These are phyloP conservation scores for Oostethus manadensis DNA, from an alignment of 2,113 vertebrate genomes.

Conservation along the genomic window DNA sequence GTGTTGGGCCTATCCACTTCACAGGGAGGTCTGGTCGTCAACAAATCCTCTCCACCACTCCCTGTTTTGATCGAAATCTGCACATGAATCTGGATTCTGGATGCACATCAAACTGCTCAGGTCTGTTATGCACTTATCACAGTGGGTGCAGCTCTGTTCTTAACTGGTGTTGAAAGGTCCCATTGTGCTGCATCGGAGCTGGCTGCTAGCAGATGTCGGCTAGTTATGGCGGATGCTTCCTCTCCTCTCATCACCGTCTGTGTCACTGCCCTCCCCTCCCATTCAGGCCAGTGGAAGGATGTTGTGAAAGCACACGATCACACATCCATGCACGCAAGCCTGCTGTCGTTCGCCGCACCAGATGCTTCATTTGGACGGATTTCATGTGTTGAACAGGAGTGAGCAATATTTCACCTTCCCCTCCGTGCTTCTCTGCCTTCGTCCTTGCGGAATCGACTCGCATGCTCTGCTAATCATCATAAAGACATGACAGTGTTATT, in stretches of 20 bases:
- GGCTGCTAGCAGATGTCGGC: constrained; percentile 18
- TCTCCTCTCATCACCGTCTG: constrained; percentile 36
- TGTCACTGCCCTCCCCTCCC: constrained; percentile 35
- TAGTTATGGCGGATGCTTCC: constrained; percentile 21
- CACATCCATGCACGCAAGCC: constrained; percentile 10
- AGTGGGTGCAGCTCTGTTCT: constrained; percentile 16
- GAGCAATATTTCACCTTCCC: constrained; percentile 30
- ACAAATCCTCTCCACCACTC: constrained; percentile 44
- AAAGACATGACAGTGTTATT: constrained; percentile 29
- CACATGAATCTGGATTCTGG: constrained; percentile 27
- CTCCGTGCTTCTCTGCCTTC: constrained; percentile 18
- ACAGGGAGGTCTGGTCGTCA: constrained; percentile 41
- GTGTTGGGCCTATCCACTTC: constrained; percentile 50
- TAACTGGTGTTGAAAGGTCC: constrained; percentile 22
- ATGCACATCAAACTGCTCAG: constrained; percentile 27
- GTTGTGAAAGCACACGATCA: constrained; percentile 18
- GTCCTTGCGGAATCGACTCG: constrained; percentile 29
- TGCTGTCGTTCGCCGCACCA: constrained; percentile 18
- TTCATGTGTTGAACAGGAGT: constrained; percentile 28
- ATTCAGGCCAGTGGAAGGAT: constrained; percentile 25
- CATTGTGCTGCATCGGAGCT: constrained; percentile 1
- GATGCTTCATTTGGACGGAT: constrained; percentile 18
- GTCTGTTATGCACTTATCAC: constrained; percentile 18
- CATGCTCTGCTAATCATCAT: constrained; percentile 35
- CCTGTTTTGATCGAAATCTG: constrained; percentile 47